Percentiles rank a stretch among this genome's conserved stretches.
phyloP scores from a whole-genome alignment of 2,113 vertebrate species.

The Eptatretus burgeri region DNA sequence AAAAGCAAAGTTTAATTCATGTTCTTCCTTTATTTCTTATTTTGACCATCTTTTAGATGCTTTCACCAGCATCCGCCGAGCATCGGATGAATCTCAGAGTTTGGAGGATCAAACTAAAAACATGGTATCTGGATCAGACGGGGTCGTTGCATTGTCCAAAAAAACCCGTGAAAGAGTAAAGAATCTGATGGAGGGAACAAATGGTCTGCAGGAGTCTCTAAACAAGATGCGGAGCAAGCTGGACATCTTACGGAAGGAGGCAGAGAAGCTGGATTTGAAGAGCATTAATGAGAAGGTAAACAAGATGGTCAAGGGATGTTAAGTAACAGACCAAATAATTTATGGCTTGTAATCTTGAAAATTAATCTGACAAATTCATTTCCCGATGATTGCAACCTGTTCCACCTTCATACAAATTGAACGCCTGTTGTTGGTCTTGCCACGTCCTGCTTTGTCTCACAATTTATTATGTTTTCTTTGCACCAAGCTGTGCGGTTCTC shows the following conservation, averaged over 20 bases:
- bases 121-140: conserved; percentile 15
- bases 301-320: background rate
- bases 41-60: conserved; percentile 18
- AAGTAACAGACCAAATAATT: background rate
- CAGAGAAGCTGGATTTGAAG: conserved; percentile 13
- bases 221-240: conserved; percentile 19
- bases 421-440: conserved; percentile 14
- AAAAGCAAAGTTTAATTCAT: too few species aligned
- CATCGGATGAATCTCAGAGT: conserved; percentile 17
- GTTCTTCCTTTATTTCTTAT: too few species aligned
- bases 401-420: conserved; percentile 5
- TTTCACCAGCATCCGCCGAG: conserved; percentile 21
- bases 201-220: conserved; percentile 13
- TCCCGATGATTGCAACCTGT: too few species aligned
- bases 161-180: conserved; percentile 10
- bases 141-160: conserved; percentile 17
- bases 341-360: background rate
- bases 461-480: background rate
- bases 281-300: conserved; percentile 15
- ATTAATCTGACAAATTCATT: background rate
- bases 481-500: background rate
- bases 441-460: conserved; percentile 14
- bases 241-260: conserved; percentile 18
- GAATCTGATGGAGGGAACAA: conserved; percentile 13
- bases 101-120: conserved; percentile 16